Percentiles rank a stretch among this genome's conserved stretches.
These are phyloP conservation scores for Syngnathus acus DNA, from an alignment of 2,797 vertebrate species.

Conservation along the genomic window DNA sequence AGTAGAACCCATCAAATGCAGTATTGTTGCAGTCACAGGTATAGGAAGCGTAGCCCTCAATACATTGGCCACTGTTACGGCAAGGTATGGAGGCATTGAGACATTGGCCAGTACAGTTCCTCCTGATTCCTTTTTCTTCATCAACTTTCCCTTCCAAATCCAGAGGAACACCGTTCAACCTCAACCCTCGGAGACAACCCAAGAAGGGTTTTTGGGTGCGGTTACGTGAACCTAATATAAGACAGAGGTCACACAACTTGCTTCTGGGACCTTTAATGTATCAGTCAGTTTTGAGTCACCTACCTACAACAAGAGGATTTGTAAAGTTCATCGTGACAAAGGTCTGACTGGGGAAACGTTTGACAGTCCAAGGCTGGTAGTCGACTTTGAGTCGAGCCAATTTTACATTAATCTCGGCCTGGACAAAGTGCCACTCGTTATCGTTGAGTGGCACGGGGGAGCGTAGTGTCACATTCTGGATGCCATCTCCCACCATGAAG, in stretches of 20 bases:
- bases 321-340: constrained; percentile 86
- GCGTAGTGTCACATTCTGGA: constrained; percentile 80
- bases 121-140: constrained; percentile 80
- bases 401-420: constrained; percentile 93
- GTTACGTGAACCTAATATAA: constrained; percentile 80
- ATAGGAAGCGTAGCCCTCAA: constrained; percentile 91
- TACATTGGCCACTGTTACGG: constrained; percentile 86
- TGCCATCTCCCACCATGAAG: constrained; percentile 91
- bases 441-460: constrained; percentile 81
- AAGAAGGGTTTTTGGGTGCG: constrained; percentile 83
- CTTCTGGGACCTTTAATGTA: not conserved
- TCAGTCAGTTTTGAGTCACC: constrained; percentile 31
- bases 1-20: constrained; percentile 89
- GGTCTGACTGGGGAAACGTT: constrained; percentile 82
- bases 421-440: constrained; percentile 93
- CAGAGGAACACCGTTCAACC: constrained; percentile 87
- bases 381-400: constrained; percentile 88
- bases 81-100: constrained; percentile 83
- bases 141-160: constrained; percentile 92
- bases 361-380: constrained; percentile 83
- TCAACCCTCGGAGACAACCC: constrained; percentile 86
- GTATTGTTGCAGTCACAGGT: constrained; percentile 93
- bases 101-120: constrained; percentile 90
- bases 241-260: not conserved
- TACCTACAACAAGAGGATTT: constrained; percentile 85